phyloP scores from a whole-genome alignment of 2,113 vertebrate genomes.

The Notothenia rossii region DNA sequence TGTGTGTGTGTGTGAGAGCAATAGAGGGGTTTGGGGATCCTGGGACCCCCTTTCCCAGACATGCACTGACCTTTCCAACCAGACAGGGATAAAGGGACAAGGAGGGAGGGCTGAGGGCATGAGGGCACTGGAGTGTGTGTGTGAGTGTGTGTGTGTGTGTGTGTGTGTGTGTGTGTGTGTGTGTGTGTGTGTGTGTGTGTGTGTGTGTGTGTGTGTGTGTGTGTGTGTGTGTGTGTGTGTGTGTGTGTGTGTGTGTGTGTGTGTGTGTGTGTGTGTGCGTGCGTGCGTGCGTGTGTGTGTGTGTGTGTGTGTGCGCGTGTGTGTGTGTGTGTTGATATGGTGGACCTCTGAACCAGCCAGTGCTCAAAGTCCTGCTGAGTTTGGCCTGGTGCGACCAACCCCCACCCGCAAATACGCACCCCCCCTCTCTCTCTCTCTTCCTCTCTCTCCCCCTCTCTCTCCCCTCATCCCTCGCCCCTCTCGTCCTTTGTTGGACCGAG shows the following conservation, averaged over 20 bases:
- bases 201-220: constrained; percentile 6
- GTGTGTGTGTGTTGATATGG: constrained; percentile 59
- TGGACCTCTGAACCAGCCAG: constrained; percentile 91
- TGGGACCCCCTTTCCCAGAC: constrained; percentile 97
- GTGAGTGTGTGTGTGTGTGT: constrained; percentile 25
- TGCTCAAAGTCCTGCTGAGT: constrained; percentile 91
- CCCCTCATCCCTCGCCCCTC: constrained; percentile 50
- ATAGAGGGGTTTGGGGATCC: constrained; percentile 83
- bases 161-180: constrained; percentile 20
- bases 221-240: constrained; percentile 23
- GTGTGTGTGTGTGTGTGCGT: constrained; percentile 12
- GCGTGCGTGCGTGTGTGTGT: background rate
- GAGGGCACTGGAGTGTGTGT: constrained; percentile 70
- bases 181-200: constrained; percentile 18
- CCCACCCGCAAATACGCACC: constrained; percentile 36
- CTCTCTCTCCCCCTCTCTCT: background rate
- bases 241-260: background rate
- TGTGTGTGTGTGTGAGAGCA: constrained; percentile 34
- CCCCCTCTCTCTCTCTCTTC: background rate
- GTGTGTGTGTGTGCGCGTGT: background rate
- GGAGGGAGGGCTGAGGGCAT: constrained; percentile 75
- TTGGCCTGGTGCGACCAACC: constrained; percentile 72
- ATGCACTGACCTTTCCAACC: constrained; percentile 98
- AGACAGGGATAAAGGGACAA: constrained; percentile 96
- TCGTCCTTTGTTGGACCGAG: constrained; percentile 78